Evolutionary conservation across 2,888 invertebrate species (phyloP).

Genomic region (Clepsis dumicolana): DNA sequence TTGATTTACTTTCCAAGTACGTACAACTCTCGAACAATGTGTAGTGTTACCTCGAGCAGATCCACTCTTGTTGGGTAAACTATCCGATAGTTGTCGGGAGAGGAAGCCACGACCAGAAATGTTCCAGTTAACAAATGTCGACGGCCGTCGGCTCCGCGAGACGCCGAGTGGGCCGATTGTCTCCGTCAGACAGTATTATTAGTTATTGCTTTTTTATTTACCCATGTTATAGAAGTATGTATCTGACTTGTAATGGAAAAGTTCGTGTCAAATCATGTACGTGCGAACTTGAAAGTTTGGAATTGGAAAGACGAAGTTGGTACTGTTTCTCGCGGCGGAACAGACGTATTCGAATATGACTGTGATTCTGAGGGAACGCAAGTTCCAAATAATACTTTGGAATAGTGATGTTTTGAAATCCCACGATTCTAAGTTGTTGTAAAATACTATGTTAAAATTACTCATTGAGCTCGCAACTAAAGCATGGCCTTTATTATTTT

Average conservation of each 20-base stretch:
- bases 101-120: conserved; percentile 35
- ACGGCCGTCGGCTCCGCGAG: conserved; percentile 16
- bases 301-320: neutral
- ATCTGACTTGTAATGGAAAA: conserved; percentile 9
- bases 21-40: conserved; percentile 36
- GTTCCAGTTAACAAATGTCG: conserved; percentile 40
- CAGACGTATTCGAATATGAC: neutral
- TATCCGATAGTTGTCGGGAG: conserved; percentile 36
- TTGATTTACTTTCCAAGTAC: conserved; percentile 37
- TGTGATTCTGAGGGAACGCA: neutral
- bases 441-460: too few relatives aligned
- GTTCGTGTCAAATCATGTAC: conserved; percentile 6
- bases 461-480: too few relatives aligned
- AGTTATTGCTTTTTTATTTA: conserved; percentile 23
- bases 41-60: conserved; percentile 36
- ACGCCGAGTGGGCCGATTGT: conserved; percentile 19
- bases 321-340: neutral
- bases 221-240: neutral
- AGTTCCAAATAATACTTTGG: neutral
- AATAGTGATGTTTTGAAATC: neutral
- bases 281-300: conserved; percentile 4
- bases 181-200: conserved; percentile 24
- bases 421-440: neutral
- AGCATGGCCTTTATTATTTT: too few relatives aligned
- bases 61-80: conserved; percentile 39